phyloP scores from a whole-genome alignment of 2,797 vertebrate species.

The Cynodonichthys magdalenae region DNA sequence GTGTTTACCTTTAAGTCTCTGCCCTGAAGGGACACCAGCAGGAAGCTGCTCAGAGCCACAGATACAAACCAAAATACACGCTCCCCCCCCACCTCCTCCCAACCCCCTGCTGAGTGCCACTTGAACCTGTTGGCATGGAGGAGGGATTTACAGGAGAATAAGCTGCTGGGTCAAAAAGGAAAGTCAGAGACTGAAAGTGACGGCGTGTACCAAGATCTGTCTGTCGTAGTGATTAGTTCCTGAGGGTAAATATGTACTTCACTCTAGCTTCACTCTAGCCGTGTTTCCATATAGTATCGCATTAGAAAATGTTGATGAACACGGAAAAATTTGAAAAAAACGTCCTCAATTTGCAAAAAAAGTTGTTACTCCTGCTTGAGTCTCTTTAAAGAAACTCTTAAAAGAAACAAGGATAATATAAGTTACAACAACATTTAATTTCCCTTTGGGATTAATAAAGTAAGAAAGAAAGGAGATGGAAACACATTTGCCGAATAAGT shows the following conservation, averaged over 20 bases:
- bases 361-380: too few relatives aligned
- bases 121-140: conserved; percentile 36
- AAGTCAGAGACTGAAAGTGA: conserved; percentile 43
- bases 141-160: conserved; percentile 53
- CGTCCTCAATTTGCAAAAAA: too few relatives aligned
- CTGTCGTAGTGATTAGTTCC: conserved; percentile 23
- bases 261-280: too few relatives aligned
- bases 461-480: too few relatives aligned
- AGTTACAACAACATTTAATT: too few relatives aligned
- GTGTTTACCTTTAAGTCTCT: conserved; percentile 41
- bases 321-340: too few relatives aligned
- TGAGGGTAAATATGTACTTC: conserved; percentile 6
- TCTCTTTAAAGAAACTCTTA: too few relatives aligned
- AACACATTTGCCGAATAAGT: too few relatives aligned
- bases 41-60: conserved; percentile 33
- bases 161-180: conserved; percentile 31
- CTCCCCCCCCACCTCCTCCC: background rate
- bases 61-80: conserved; percentile 29
- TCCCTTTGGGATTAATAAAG: too few relatives aligned
- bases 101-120: conserved; percentile 43
- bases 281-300: background rate
- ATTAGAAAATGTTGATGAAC: too few relatives aligned
- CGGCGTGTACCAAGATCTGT: conserved; percentile 26
- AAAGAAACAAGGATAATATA: too few relatives aligned
- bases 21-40: conserved; percentile 21